phyloP scores from a whole-genome alignment of 2,797 vertebrate species.

The Microctenopoma stevenorrisi region DNA sequence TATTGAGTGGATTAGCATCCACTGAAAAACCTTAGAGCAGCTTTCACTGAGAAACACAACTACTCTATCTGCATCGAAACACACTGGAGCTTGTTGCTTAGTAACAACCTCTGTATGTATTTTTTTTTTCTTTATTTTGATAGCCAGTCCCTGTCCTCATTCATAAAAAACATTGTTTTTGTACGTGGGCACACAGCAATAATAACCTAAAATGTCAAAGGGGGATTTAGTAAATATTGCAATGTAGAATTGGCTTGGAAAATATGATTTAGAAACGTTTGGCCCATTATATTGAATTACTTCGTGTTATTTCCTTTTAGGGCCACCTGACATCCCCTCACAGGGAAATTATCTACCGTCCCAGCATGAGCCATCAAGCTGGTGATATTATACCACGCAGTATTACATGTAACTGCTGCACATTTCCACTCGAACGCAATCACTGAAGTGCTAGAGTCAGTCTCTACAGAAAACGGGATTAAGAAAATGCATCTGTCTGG shows the following conservation, averaged over 20 bases:
- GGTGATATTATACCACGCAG: conserved; percentile 7
- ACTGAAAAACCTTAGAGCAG: too few species aligned
- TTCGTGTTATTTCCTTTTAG: conserved; percentile 12
- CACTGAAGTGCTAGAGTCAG: conserved; percentile 10
- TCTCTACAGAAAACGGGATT: conserved; percentile 26
- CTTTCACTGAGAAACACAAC: conserved; percentile 17
- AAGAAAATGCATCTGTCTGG: conserved; percentile 13
- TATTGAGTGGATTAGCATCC: too few species aligned
- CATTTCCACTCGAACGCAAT: conserved; percentile 46
- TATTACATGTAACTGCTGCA: not conserved
- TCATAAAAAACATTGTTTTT: conserved; percentile 55
- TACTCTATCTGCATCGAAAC: conserved; percentile 40
- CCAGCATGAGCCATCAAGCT: conserved; percentile 10
- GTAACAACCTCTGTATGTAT: conserved; percentile 60
- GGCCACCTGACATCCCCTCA: conserved; percentile 19
- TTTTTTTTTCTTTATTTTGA: conserved; percentile 22
- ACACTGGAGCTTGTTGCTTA: conserved; percentile 69
- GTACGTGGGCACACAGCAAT: conserved; percentile 16
- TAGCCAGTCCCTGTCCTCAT: conserved; percentile 57
- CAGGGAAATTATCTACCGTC: conserved; percentile 9
- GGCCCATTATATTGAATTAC: not conserved
- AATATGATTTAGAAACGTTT: conserved; percentile 24
- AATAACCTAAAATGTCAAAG: conserved; percentile 28
- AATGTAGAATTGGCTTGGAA: conserved; percentile 9
- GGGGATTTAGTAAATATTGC: conserved; percentile 14